A percentile compares a stretch with the other conserved stretches of the same genome.
Conservation (phyloP, 2,797 vertebrate species). For the Knipowitschia caucasica region DNA sequence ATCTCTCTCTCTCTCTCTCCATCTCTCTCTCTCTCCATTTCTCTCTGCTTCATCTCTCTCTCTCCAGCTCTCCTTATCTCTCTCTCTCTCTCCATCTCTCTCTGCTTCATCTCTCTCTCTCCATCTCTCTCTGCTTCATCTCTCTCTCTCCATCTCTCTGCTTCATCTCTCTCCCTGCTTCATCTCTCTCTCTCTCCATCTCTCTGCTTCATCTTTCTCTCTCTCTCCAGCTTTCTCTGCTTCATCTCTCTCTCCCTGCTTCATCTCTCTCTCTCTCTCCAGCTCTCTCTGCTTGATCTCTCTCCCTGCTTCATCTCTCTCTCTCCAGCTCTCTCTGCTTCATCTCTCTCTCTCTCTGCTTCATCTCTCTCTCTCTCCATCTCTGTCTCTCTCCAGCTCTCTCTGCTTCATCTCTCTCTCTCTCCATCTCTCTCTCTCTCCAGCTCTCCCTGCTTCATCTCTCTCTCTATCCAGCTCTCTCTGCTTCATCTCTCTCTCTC, state of each 20-base stretch:
- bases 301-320: constrained; percentile 32
- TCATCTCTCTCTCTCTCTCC: constrained; percentile 11
- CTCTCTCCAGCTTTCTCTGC: constrained; percentile 53
- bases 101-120: constrained; percentile 6
- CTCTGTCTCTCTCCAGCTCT: constrained; percentile 8
- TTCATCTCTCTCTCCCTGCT: constrained; percentile 60
- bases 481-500: constrained; percentile 6
- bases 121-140: constrained; percentile 29
- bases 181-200: not conserved
- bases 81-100: constrained; percentile 45
- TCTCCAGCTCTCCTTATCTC: too few species aligned
- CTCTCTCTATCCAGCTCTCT: constrained; percentile 54
- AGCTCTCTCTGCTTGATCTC: too few species aligned
- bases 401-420: constrained; percentile 38
- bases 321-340: constrained; percentile 49
- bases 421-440: constrained; percentile 58
- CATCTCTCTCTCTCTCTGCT: constrained; percentile 63
- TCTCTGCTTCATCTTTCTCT: constrained; percentile 39
- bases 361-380: constrained; percentile 18
- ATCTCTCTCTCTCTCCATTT: constrained; percentile 46
- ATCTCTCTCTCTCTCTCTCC: constrained; percentile 25
- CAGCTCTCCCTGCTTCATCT: constrained; percentile 37
- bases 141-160: constrained; percentile 51
- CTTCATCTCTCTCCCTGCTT: constrained; percentile 59
- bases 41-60: constrained; percentile 56